Base-by-base conservation (phyloP, 2,113 vertebrate genomes). In the Pedionomus torquatus region DNA sequence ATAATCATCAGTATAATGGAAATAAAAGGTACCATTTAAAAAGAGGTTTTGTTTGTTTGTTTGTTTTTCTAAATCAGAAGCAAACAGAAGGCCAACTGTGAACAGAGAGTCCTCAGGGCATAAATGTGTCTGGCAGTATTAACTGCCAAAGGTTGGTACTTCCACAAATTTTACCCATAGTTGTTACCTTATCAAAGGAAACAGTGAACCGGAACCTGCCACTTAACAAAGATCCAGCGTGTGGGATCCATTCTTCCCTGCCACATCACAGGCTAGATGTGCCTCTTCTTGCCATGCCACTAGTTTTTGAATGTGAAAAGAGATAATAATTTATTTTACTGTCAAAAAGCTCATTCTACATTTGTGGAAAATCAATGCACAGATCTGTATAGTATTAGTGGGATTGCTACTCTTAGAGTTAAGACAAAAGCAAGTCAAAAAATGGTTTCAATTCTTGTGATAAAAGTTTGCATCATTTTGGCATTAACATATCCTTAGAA, bases 61-160 rank as follows among this genome's bases (percentile, higher is more conserved):
- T 94, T 94, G 78, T 71, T 97, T 96, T 90, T 49, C 74, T 91
- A 92, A 95, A 92, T 89, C 57, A 91, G 91, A 87, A 95, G 28
- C 26, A 91, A 97, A 82, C n/a, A 78, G 65, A 90, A 89, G 31
- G 71, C 31, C 44, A 43, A 48, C 8, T 46, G 20, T 57, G 41
- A 91, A 70, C 20, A 68, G 33, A 63, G 13, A 91, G 28, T 84
- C 84, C 70, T 89, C 3, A 3, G 89, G 80, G 77, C 80, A 71
- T 8, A 89, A 49, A 84, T 72, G 41, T 76, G 54, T 71, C 60
- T 84, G 77, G 69, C 57, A 46, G 18, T 43, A 19, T n/a, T 65
- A 84, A 48, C 64, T 61, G 57, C 43, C 69, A 87, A 60, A 66
- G 23, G 26, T 30, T 86, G 55, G 14, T 80, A 89, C 33, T 78